Evolutionary conservation across 92 coral and sea anemone genomes (phyloP), one percentile per base, ranked within the genome.

Genomic region (Epizoanthus rinbou): DNA sequence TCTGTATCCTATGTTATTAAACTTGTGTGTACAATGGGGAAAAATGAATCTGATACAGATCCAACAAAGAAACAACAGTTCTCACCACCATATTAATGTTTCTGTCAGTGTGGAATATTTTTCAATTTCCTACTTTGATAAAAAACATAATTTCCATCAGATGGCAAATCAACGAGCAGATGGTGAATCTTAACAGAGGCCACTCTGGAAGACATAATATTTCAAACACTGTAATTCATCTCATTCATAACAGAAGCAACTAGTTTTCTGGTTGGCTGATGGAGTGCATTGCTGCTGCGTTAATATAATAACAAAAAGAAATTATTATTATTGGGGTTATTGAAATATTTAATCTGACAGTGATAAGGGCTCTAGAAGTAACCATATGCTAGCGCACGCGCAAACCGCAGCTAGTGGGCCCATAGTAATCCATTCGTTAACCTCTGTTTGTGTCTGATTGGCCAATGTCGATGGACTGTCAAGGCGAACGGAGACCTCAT

Each of bases 111-210:
- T 78, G 59, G 47, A 21, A 60, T 37, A 37, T 37, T 78, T 78
- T 19, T 37, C 70, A 33, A n/a, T 39, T 41, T 35, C 21, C 1
- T 1, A 18, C 60, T 33, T 57, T 56, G 50, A 57, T 21, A 57
- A 56, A 75, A 75, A 58, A 33, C 15, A 50, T 50, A 52, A 62
- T 5, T 78, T 43, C 24, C 60, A 78, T 60, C 59, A 62, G 18
- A 39, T 17, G 50, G 65, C 18, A 78, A 62, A 78, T 75, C 71
- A 14, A n/a, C 1, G 11, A 22, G 50, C 82, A 78, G 71, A 78
- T 78, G 70, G 72, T 15, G 3, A 14, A 76, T 39, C 16, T 76
- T 76, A 25, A 76, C 63, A 76, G 81, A 76, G 4, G 81, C 1
- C 62, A 62, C 82, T 76, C 15, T 28, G 2, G 82, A 57, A 76